Evolutionary conservation across 2,888 invertebrate genomes (phyloP).

Genomic region (Nezara viridula): DNA sequence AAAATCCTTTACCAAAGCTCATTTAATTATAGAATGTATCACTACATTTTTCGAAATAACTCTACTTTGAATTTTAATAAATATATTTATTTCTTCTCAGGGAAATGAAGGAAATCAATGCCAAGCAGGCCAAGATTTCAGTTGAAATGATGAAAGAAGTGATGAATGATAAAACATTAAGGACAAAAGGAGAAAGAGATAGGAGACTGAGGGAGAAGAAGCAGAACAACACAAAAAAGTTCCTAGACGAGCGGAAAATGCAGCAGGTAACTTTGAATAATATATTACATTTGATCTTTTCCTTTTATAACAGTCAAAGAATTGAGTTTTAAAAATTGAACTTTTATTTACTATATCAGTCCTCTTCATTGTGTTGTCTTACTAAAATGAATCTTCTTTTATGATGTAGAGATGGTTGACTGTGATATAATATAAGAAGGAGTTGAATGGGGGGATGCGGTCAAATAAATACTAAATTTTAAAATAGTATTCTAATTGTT

Average conservation of each 20-base stretch:
- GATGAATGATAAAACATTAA: slow-evolving; percentile 93
- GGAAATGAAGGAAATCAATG: slow-evolving; percentile 96
- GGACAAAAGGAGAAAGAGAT: slow-evolving; percentile 97
- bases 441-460: too few species aligned
- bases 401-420: too few species aligned
- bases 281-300: neutral
- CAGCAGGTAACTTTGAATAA: slow-evolving; percentile 67
- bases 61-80: neutral
- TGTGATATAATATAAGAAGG: too few species aligned
- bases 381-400: too few species aligned
- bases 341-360: too few species aligned
- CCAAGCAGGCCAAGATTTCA: slow-evolving; percentile 94
- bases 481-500: too few species aligned
- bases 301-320: neutral
- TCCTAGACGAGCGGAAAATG: slow-evolving; percentile 93
- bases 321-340: too few species aligned
- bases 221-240: slow-evolving; percentile 97
- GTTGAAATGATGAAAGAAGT: slow-evolving; percentile 98
- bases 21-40: neutral
- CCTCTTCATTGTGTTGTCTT: too few species aligned
- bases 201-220: slow-evolving; percentile 93
- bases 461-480: too few species aligned
- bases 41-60: neutral
- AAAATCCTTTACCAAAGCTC: neutral
- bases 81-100: slow-evolving; percentile 70